Evolutionary conservation across 2,888 invertebrate genomes (phyloP).

Genomic region (Thera britannica): DNA sequence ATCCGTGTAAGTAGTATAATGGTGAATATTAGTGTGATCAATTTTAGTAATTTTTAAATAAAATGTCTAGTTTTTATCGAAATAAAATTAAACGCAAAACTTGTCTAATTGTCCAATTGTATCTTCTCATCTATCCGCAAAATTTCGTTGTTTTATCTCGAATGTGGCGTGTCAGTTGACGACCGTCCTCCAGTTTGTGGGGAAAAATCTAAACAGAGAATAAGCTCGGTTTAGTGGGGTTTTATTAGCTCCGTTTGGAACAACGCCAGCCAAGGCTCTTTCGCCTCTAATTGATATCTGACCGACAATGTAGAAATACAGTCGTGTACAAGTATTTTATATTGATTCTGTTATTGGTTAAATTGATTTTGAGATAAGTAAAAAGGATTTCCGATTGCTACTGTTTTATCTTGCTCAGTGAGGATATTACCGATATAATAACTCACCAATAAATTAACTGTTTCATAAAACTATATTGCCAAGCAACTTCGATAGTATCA

Average conservation of each 20-base stretch:
- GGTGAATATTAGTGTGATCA: no score
- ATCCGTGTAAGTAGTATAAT: no score
- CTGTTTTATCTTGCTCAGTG: background rate
- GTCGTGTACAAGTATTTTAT: slow-evolving; percentile 51
- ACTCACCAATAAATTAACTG: background rate
- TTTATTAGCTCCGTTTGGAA: slow-evolving; percentile 77
- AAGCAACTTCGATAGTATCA: slow-evolving; percentile 1
- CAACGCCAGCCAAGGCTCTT: slow-evolving; percentile 64
- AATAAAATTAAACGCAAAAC: slow-evolving; percentile 16
- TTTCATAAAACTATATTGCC: background rate
- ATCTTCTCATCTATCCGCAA: slow-evolving; percentile 47
- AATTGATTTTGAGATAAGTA: slow-evolving; percentile 1
- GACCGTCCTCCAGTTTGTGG: slow-evolving; percentile 48
- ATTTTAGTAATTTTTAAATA: no score
- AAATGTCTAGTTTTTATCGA: no score
- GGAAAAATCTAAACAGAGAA: slow-evolving; percentile 77
- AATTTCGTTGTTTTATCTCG: slow-evolving; percentile 57
- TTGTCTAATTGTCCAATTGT: slow-evolving; percentile 44
- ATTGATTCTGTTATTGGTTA: slow-evolving; percentile 20
- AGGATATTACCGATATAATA: background rate
- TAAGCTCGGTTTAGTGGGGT: slow-evolving; percentile 72
- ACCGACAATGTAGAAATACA: slow-evolving; percentile 63
- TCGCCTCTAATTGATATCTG: slow-evolving; percentile 79
- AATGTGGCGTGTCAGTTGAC: slow-evolving; percentile 58
- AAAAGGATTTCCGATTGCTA: background rate